phyloP scores from a whole-genome alignment of 2,113 vertebrate genomes.

The Psittacus erithacus region DNA sequence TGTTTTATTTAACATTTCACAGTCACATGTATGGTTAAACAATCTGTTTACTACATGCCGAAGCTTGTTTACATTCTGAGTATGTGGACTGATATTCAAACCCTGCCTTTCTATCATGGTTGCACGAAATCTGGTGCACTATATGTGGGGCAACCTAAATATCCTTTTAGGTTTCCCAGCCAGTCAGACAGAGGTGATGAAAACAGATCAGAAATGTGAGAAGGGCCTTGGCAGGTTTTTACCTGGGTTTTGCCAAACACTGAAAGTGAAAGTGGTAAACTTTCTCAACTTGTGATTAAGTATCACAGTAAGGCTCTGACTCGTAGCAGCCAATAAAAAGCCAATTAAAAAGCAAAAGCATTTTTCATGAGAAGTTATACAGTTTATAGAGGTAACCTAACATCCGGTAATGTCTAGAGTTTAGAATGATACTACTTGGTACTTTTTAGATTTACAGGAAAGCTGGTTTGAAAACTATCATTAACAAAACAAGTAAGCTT shows the following conservation, averaged over 20 bases:
- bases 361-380: background rate
- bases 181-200: background rate
- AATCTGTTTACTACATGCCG: background rate
- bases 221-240: background rate
- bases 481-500: background rate
- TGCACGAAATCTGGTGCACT: background rate
- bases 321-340: background rate
- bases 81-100: background rate
- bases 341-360: background rate
- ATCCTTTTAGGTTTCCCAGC: background rate
- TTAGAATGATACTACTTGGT: background rate
- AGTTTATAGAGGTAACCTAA: background rate
- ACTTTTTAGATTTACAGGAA: background rate
- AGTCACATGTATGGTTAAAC: background rate
- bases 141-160: background rate
- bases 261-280: background rate
- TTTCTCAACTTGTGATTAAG: background rate
- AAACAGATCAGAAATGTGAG: background rate
- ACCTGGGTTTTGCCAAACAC: background rate
- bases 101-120: background rate
- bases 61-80: background rate
- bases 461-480: background rate
- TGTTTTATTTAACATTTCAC: background rate
- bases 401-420: background rate
- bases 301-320: background rate